These are phyloP conservation scores for Temnothorax nylanderi DNA, from an alignment of 1,140 invertebrate species.

Conservation along the genomic window DNA sequence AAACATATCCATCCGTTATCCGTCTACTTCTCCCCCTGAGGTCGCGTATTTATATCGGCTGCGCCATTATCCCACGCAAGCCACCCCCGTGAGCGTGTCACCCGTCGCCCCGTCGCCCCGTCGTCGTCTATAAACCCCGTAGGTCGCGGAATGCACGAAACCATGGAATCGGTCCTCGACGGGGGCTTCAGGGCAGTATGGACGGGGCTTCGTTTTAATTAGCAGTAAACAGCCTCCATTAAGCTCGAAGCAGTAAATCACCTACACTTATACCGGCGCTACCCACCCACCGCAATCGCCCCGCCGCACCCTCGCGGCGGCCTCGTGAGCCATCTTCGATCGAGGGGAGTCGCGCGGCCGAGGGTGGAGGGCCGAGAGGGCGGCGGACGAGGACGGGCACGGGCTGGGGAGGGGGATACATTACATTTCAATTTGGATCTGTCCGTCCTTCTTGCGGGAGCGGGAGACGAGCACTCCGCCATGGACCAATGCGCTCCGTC, in stretches of 20 bases:
- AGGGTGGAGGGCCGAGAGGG: constrained; percentile 50
- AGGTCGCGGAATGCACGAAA: constrained; percentile 60
- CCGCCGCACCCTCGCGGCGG: constrained; percentile 56
- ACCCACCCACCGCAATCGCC: constrained; percentile 21
- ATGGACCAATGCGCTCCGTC: constrained; percentile 70
- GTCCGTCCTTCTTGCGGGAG: constrained; percentile 72
- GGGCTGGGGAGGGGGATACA: constrained; percentile 74
- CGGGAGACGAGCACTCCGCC: constrained; percentile 71
- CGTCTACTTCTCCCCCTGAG: constrained; percentile 6
- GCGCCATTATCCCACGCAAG: constrained; percentile 54
- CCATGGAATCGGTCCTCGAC: constrained; percentile 74
- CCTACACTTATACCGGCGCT: constrained; percentile 77
- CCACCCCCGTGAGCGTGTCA: constrained; percentile 54
- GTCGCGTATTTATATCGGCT: constrained; percentile 66
- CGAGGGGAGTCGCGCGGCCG: constrained; percentile 37
- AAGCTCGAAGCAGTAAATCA: constrained; percentile 82
- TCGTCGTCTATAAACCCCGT: constrained; percentile 7
- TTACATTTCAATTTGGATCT: constrained; percentile 82
- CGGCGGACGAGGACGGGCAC: constrained; percentile 62
- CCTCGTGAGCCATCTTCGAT: constrained; percentile 69
- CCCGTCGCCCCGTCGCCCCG: neutral
- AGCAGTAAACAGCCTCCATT: constrained; percentile 84
- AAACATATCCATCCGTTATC: constrained; percentile 51
- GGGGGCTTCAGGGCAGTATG: constrained; percentile 70
- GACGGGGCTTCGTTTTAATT: constrained; percentile 83